Conservation (phyloP, 2,888 invertebrate genomes). For the Phania funesta region DNA sequence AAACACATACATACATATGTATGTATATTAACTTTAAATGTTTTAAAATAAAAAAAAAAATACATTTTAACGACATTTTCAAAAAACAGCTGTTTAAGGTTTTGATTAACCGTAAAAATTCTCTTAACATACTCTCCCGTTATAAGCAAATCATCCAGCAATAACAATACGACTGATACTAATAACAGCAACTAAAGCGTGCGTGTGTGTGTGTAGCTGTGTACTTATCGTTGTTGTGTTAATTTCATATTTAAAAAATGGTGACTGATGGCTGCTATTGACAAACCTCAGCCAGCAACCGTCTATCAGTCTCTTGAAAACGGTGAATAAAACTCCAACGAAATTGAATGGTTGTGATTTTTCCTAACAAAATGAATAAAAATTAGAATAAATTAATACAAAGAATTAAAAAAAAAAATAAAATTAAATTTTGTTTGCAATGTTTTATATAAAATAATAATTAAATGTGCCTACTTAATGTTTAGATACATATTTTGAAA, state of each 20-base stretch:
- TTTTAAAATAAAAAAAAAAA: not conserved
- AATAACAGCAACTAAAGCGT: slow-evolving; percentile 28
- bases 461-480: slow-evolving; percentile 23
- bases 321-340: slow-evolving; percentile 62
- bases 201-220: not conserved
- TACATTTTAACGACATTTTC: no score
- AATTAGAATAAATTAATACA: not conserved
- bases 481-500: not conserved
- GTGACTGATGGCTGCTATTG: slow-evolving; percentile 54
- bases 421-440: not conserved
- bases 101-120: slow-evolving; percentile 9
- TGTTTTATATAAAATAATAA: not conserved
- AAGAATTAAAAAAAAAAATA: not conserved
- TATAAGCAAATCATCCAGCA: slow-evolving; percentile 10
- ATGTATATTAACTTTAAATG: not conserved
- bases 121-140: not conserved
- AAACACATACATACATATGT: not conserved
- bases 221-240: slow-evolving; percentile 44
- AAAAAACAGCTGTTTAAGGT: not conserved
- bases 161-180: slow-evolving; percentile 3
- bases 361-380: not conserved
- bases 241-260: slow-evolving; percentile 2
- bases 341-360: slow-evolving; percentile 4
- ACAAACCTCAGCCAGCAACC: slow-evolving; percentile 58
- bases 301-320: slow-evolving; percentile 61